Percentiles rank a stretch among this genome's conserved stretches.
phyloP scores from a whole-genome alignment of 2,888 invertebrate genomes.

The Scaptomyza parva region DNA sequence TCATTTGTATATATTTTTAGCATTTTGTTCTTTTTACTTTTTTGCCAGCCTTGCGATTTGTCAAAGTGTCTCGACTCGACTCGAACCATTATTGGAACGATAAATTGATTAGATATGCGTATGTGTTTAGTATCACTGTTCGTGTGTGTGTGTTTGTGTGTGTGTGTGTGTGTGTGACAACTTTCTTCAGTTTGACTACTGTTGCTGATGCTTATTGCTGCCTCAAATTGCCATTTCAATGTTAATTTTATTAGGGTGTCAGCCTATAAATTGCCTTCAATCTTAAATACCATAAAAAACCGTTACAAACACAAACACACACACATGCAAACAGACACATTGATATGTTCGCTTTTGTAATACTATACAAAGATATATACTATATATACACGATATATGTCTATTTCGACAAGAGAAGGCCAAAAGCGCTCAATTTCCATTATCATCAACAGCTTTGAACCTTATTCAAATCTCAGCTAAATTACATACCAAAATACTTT shows the following conservation, averaged over 20 bases:
- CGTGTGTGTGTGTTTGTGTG: too few relatives aligned
- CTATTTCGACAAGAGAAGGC: slow-evolving; percentile 25
- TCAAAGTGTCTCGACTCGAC: slow-evolving; percentile 65
- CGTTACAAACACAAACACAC: slow-evolving; percentile 56
- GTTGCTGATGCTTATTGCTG: slow-evolving; percentile 63
- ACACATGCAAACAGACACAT: slow-evolving; percentile 24
- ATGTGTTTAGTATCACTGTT: slow-evolving; percentile 24
- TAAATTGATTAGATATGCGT: slow-evolving; percentile 82
- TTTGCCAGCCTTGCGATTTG: slow-evolving; percentile 67
- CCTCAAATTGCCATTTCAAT: slow-evolving; percentile 82
- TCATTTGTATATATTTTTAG: slow-evolving; percentile 20
- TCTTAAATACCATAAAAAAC: slow-evolving; percentile 82
- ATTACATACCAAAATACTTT: slow-evolving; percentile 53
- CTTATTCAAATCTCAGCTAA: slow-evolving; percentile 74
- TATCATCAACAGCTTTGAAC: slow-evolving; percentile 76
- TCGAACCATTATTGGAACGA: slow-evolving; percentile 77
- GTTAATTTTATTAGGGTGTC: slow-evolving; percentile 83
- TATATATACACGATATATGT: slow-evolving; percentile 11
- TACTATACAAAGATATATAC: too few relatives aligned
- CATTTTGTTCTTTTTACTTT: slow-evolving; percentile 10
- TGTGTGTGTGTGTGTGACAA: slow-evolving; percentile 41
- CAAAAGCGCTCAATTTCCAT: slow-evolving; percentile 67
- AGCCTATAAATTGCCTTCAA: slow-evolving; percentile 82
- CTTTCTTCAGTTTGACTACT: slow-evolving; percentile 36
- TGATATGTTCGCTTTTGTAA: slow-evolving; percentile 40